Evolutionary conservation across 2,888 invertebrate genomes (phyloP), one percentile per base, ranked within the genome.

Genomic region (Diaphora mendica): DNA sequence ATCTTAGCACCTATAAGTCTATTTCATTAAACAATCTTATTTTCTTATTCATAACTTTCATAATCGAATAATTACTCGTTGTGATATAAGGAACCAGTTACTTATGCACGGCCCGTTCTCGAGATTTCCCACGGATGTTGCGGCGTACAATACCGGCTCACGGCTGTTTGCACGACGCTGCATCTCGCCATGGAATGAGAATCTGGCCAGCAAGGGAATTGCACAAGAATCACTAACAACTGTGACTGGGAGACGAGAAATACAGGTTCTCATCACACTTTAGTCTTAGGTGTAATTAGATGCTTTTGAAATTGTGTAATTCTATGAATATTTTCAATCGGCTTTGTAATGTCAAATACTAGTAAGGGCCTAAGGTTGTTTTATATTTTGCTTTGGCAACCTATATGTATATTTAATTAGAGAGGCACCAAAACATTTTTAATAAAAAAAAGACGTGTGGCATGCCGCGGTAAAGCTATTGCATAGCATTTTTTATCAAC

Each of bases 111-210:
- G 76, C 83, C 82, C 80, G 82, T 86, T 87, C 87, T 79, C 73
- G 72, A 89, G 85, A 89, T 90, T 93, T 92, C 92, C 90, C 93
- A 92, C 91, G 89, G 87, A 89, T 83, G 79, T 85, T 86, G 84
- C 82, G 69, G 64, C 62, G 79, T 74, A 85, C 84, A 81, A 85
- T 87, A 86, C 81, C 76, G 77, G 74, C n/a, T n/a, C n/a, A n/a
- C n/a, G n/a, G n/a, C 75, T 76, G 79, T 80, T 80, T 77, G 81
- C 78, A 85, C 80, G 78, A 79, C 82, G 83, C 82, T 80, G 81
- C 77, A 76, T 73, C 78, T 81, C 76, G 79, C 78, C 73, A 74
- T 77, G 80, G 85, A 86, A 85, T 84, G 76, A 79, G 86, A 85
- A 85, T 86, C 80, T 78, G 77, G 77, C 75, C 82, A 74, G 67